Percentiles rank a stretch among this genome's conserved stretches.
Evolutionary conservation across 2,888 invertebrate genomes (phyloP).

Genomic region (Volucella bombylans): DNA sequence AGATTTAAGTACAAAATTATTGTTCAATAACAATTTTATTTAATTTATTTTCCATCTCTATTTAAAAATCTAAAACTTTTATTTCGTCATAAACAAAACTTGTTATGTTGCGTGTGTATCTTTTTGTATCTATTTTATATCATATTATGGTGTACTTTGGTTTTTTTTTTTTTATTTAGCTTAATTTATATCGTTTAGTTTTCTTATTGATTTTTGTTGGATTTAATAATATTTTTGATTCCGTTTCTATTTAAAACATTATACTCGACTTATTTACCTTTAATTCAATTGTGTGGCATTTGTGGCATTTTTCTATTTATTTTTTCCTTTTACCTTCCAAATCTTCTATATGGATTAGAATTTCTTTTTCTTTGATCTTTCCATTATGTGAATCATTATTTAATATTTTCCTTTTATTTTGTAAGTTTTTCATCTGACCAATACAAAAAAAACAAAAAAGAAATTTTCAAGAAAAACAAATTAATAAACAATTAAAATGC

Average conservation of each 20-base stretch:
- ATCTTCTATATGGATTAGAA: constrained; percentile 5
- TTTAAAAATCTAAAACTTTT: constrained; percentile 34
- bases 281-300: constrained; percentile 26
- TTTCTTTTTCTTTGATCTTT: constrained; percentile 41
- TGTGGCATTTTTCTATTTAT: constrained; percentile 10
- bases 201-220: constrained; percentile 38
- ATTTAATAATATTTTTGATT: constrained; percentile 71
- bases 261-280: constrained; percentile 30
- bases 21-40: constrained; percentile 21
- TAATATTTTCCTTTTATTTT: constrained; percentile 14
- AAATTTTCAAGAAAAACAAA: constrained; percentile 4
- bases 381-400: constrained; percentile 24
- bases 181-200: constrained; percentile 44
- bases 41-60: not conserved
- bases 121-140: constrained; percentile 26
- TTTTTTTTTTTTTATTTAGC: constrained; percentile 16
- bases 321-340: constrained; percentile 16
- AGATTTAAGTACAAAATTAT: constrained; percentile 57
- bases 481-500: constrained; percentile 22
- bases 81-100: constrained; percentile 12
- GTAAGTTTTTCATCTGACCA: not conserved
- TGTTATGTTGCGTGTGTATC: constrained; percentile 6
- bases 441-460: constrained; percentile 32
- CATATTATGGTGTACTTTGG: constrained; percentile 8
- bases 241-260: constrained; percentile 31